Conservation (phyloP, 92 coral and sea anemone species). For the Nematostella vectensis region DNA sequence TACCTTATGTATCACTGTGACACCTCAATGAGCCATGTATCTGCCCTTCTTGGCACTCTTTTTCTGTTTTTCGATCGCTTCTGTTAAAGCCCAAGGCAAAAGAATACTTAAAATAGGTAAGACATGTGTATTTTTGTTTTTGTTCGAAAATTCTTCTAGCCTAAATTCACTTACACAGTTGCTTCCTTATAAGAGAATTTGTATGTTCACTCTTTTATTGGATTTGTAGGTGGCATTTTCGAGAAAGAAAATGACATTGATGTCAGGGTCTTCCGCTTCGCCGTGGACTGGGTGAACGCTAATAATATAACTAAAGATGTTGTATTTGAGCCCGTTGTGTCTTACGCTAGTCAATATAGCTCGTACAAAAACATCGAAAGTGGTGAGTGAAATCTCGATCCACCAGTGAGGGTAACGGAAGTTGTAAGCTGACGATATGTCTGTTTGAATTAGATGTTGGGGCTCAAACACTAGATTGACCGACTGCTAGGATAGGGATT, state of each 20-base stretch:
- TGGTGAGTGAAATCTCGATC: constrained; percentile 20
- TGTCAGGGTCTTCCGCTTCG: constrained; percentile 44
- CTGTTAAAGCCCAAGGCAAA: neutral
- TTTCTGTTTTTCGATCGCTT: neutral
- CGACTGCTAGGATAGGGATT: neutral
- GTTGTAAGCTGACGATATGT: too few species aligned
- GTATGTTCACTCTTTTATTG: neutral
- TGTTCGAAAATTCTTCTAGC: neutral
- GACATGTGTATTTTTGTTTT: neutral
- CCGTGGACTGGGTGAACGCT: constrained; percentile 31
- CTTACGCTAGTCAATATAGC: constrained; percentile 17
- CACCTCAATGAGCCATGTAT: neutral
- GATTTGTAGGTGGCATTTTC: constrained; percentile 38
- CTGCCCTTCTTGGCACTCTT: neutral
- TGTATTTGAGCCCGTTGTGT: constrained; percentile 24
- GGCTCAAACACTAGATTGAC: neutral
- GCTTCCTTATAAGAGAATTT: too few species aligned
- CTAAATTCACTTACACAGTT: neutral
- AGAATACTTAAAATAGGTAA: constrained; percentile 10
- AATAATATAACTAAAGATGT: constrained; percentile 11
- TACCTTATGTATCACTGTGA: neutral
- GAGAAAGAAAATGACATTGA: constrained; percentile 28
- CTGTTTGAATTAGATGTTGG: too few species aligned
- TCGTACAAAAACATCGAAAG: constrained; percentile 49
- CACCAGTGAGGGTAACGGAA: neutral